These are phyloP conservation scores for Drosophila glabriapex DNA, from an alignment of 2,888 invertebrate genomes.

Conservation along the genomic window DNA sequence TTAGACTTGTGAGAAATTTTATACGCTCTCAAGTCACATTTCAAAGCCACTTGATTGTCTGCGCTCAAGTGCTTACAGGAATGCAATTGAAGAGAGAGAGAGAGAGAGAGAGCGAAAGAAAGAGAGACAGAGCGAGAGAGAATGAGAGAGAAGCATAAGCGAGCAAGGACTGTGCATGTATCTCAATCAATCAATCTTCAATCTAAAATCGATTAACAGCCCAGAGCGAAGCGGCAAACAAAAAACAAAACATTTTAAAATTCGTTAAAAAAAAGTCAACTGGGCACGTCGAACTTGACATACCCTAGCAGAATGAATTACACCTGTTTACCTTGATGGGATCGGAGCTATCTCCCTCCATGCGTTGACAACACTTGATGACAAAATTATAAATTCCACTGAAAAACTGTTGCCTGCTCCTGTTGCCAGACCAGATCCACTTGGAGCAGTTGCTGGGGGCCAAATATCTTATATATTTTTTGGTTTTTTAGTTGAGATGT, in stretches of 20 bases:
- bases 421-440: neutral
- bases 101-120: neutral
- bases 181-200: constrained; percentile 70
- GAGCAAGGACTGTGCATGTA: constrained; percentile 11
- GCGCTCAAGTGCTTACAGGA: constrained; percentile 34
- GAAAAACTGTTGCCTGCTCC: neutral
- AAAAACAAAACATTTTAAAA: constrained; percentile 10
- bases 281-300: neutral
- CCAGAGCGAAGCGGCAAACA: constrained; percentile 13
- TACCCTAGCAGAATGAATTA: neutral
- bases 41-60: constrained; percentile 20
- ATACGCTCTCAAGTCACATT: constrained; percentile 21
- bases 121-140: neutral
- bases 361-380: neutral
- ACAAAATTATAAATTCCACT: neutral
- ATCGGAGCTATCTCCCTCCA: neutral
- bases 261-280: neutral
- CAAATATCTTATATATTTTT: neutral
- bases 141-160: neutral
- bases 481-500: constrained; percentile 53
- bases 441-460: neutral
- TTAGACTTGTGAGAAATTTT: constrained; percentile 37
- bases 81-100: neutral
- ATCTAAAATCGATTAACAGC: constrained; percentile 69
- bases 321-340: neutral